Base-by-base conservation (phyloP, 2,888 invertebrate species). In the Shargacucullia verbasci region DNA sequence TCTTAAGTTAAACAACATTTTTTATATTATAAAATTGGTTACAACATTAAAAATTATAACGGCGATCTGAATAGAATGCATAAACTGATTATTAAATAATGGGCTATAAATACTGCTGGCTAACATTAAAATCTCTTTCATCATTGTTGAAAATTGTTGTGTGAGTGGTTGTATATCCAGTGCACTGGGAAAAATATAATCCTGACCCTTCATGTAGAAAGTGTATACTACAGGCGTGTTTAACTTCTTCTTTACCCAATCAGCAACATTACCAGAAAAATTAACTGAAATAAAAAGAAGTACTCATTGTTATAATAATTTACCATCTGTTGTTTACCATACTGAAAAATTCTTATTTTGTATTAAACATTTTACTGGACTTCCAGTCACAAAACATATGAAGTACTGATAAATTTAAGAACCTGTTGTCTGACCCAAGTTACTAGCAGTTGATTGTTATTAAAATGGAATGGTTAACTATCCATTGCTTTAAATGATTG, bases 151-250 rank as follows among this genome's bases (percentile, higher is more conserved):
- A 25, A 92, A 83, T 40, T 85, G 79, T 12, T 77, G 27, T 40
- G 79, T 82, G 14, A 91, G 68, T 1, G 77, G 70, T 38, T 41
- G 13, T 34, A 91, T 81, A 39, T 90, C 79, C 2, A 54, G 37
- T 6, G 70, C 47, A 25, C 75, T 66, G n/a, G 87, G 89, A 1
- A 87, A 61, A 38, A 85, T 61, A 34, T 80, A 66, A 14, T 81
- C 57, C 47, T 75, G 58, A 59, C 80, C 43, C 55, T 87, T 83
- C 77, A 92, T 68, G 46, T 88, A 83, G 9, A 89, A 59, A 48
- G 92, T 91, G 49, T 82, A 88, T 0, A 94, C 93, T 38, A 92
- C 54, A 0, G 93, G 93, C 27, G 86, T 80, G 63, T 93, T 93
- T 41, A 92, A 74, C 52, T 85, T 84, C 10, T 63, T 75, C 65